Base-by-base conservation (phyloP, 2,113 vertebrate species). In the Laticauda laticaudata region DNA sequence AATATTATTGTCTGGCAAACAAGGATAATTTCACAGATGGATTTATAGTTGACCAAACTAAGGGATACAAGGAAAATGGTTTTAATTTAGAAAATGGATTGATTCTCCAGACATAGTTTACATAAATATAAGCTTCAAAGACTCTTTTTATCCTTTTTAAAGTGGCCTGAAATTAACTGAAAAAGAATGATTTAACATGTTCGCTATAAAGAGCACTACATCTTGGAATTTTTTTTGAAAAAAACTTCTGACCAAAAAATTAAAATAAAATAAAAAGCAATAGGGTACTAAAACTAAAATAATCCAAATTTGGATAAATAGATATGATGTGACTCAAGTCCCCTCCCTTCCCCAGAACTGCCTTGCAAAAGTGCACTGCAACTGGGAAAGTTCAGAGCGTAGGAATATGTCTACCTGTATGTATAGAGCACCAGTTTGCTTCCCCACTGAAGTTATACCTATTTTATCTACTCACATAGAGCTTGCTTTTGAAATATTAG, bases 11-110 rank as follows among this genome's bases (percentile, higher is more conserved):
- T 93, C 57, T 94, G 92, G 75, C 26, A 1, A 94, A 93, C 87
- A 39, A 95, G 94, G 81, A 56, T 81, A 93, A 88, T 39, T 92
- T 97, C 88, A 93, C 86, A 93, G 64, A 93, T 75, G 92, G 29
- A 8, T 6, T 94, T 64, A 90, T 45, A 89, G 21, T 87, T 94
- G 61, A 56, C 0, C 0, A 0, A 0, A 11, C 81, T 39, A 29
- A 55, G 24, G 24, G 5, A 88, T 21, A 51, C 21, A 86, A n/a
- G 69, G 3, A 61, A 59, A n/a, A 86, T 18, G 21, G 85, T 29
- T 45, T 5, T 64, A 1, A 57, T 21, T 92, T 94, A 91, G 5
- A 29, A 61, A 91, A 34, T 45, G 12, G 54, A 90, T 69, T 34
- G 8, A 29, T 75, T 88, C 43, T 5, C 26, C 55, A 86, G 26